These are phyloP conservation scores for Phaonia tiefii DNA, from an alignment of 2,888 invertebrate species.

Conservation along the genomic window DNA sequence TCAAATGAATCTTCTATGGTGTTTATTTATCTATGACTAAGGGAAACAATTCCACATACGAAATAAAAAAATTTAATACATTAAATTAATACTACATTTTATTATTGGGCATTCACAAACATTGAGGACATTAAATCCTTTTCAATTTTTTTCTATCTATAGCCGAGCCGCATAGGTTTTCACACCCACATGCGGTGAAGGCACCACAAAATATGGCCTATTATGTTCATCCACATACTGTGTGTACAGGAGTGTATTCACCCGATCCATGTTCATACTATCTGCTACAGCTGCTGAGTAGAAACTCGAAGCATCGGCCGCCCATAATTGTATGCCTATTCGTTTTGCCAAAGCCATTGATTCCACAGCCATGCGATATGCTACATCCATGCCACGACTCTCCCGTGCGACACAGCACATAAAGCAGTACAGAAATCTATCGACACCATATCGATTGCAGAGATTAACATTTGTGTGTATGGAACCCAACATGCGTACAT, in stretches of 20 bases:
- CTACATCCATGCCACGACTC: constrained; percentile 44
- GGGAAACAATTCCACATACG: too few species aligned
- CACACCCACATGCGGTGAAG: constrained; percentile 46
- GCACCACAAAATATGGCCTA: constrained; percentile 45
- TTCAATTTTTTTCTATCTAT: too few species aligned
- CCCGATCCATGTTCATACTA: constrained; percentile 48
- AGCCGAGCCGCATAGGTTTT: constrained; percentile 45
- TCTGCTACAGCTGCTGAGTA: constrained; percentile 49
- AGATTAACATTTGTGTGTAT: constrained; percentile 43
- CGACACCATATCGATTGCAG: constrained; percentile 57
- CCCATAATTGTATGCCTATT: constrained; percentile 49
- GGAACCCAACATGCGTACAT: constrained; percentile 46
- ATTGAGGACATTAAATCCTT: too few species aligned
- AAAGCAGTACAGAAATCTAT: constrained; percentile 47
- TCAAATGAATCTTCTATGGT: too few species aligned
- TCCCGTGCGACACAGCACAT: constrained; percentile 42
- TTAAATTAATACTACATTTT: too few species aligned
- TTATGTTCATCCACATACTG: constrained; percentile 51
- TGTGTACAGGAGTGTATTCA: constrained; percentile 41
- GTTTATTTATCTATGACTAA: too few species aligned
- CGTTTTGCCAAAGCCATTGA: constrained; percentile 47
- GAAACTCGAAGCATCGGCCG: constrained; percentile 51
- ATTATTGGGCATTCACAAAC: too few species aligned
- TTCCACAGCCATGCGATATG: constrained; percentile 48
- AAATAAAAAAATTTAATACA: too few species aligned